Evolutionary conservation across 2,113 vertebrate genomes (phyloP).

Genomic region (Fulmarus glacialis): DNA sequence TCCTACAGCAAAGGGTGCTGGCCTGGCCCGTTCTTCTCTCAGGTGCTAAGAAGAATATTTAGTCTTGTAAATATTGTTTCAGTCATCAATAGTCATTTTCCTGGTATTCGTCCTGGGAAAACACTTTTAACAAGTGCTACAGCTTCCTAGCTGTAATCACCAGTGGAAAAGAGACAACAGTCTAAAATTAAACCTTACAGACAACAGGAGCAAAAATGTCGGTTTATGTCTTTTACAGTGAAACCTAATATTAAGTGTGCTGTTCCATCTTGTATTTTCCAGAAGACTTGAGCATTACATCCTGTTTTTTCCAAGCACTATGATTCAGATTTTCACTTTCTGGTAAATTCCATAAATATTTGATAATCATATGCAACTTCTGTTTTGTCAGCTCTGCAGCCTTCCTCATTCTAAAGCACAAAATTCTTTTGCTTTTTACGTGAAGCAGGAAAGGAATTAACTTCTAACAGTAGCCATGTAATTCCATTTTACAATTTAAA

Average conservation of each 20-base stretch:
- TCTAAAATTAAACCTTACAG: slow-evolving; percentile 4
- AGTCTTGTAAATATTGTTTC: not conserved
- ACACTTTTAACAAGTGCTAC: not conserved
- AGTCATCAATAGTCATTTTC: not conserved
- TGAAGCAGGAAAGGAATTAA: not conserved
- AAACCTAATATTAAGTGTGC: not conserved
- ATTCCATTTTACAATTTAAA: not conserved
- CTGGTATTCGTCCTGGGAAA: not conserved
- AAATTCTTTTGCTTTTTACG: not conserved
- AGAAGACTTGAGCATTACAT: not conserved
- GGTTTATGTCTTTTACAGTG: not conserved
- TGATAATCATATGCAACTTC: slow-evolving; percentile 1
- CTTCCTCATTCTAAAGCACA: not conserved
- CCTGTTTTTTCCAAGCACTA: not conserved
- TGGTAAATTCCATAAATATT: not conserved
- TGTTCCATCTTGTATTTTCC: not conserved
- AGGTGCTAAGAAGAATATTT: not conserved
- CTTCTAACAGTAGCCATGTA: not conserved
- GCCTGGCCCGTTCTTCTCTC: rapidly evolving
- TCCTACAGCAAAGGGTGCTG: not conserved
- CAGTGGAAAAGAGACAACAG: not conserved
- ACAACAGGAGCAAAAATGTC: not conserved
- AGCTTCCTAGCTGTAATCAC: not conserved
- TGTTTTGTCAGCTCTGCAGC: not conserved
- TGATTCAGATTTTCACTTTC: slow-evolving; percentile 5